Evolutionary conservation across 2,888 invertebrate species (phyloP).

Genomic region (Adela reaumurella): DNA sequence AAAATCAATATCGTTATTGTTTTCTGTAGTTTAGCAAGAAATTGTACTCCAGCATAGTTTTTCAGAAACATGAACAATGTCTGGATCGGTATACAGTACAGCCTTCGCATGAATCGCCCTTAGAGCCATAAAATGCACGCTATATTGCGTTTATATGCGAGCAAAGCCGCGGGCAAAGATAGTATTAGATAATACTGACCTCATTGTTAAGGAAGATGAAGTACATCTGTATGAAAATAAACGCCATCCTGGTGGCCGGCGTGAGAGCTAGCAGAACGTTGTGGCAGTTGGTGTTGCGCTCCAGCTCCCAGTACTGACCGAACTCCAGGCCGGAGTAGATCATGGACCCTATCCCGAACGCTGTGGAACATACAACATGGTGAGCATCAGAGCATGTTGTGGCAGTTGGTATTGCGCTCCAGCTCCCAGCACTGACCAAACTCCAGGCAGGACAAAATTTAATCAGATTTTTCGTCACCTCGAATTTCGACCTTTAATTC

Average conservation of each 20-base stretch:
- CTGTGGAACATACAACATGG: slow-evolving; percentile 67
- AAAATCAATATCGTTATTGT: too few species aligned
- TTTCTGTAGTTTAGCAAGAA: too few species aligned
- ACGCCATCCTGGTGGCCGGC: slow-evolving; percentile 89
- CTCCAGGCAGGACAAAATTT: slow-evolving; percentile 90
- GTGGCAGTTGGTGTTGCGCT: slow-evolving; percentile 87
- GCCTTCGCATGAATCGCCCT: too few species aligned
- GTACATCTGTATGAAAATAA: slow-evolving; percentile 97
- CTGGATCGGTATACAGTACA: too few species aligned
- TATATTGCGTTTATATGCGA: too few species aligned
- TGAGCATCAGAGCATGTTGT: slow-evolving; percentile 86
- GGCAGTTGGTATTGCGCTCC: slow-evolving; percentile 85
- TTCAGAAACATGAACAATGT: background rate
- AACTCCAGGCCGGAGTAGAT: slow-evolving; percentile 94
- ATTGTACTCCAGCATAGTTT: too few species aligned
- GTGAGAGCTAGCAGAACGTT: slow-evolving; percentile 86
- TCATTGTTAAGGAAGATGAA: slow-evolving; percentile 97
- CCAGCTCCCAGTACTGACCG: slow-evolving; percentile 91
- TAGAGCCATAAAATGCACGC: too few species aligned
- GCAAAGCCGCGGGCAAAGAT: background rate
- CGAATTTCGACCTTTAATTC: too few species aligned
- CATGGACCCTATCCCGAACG: slow-evolving; percentile 96
- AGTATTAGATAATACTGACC: slow-evolving; percentile 52
- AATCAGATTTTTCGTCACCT: too few species aligned
- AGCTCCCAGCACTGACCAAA: slow-evolving; percentile 94